Conservation (phyloP, 2,113 vertebrate species). For the Rhombomys opimus region DNA sequence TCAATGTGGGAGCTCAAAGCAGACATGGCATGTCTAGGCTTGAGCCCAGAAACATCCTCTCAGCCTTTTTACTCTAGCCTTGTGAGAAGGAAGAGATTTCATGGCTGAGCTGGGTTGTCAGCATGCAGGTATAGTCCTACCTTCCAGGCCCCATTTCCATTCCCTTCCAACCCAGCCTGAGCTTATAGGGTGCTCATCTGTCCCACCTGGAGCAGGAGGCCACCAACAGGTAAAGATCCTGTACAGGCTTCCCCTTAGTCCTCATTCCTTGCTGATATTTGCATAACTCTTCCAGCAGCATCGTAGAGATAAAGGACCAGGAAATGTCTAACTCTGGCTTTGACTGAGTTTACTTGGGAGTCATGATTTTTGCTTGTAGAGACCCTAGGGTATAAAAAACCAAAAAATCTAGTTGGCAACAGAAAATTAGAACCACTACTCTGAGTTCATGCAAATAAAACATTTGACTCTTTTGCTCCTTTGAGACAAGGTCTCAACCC, state of each 20-base stretch:
- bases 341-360: background rate
- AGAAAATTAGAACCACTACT: conserved; percentile 36
- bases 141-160: background rate
- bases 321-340: background rate
- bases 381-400: background rate
- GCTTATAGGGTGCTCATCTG: background rate
- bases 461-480: background rate
- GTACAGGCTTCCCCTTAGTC: background rate
- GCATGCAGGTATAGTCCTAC: background rate
- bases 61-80: background rate
- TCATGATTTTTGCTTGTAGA: conserved; percentile 28
- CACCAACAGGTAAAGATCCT: background rate
- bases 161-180: background rate
- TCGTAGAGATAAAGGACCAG: background rate
- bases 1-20: background rate
- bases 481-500: background rate
- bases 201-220: background rate
- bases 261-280: background rate
- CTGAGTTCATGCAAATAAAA: background rate
- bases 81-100: background rate
- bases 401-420: conserved; percentile 4
- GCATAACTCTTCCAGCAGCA: background rate
- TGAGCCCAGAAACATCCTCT: conserved; percentile 21
- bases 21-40: conserved; percentile 2
- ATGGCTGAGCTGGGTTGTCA: background rate